phyloP scores from a whole-genome alignment of 2,888 invertebrate species.

The Spatulosminthurus flaviceps region DNA sequence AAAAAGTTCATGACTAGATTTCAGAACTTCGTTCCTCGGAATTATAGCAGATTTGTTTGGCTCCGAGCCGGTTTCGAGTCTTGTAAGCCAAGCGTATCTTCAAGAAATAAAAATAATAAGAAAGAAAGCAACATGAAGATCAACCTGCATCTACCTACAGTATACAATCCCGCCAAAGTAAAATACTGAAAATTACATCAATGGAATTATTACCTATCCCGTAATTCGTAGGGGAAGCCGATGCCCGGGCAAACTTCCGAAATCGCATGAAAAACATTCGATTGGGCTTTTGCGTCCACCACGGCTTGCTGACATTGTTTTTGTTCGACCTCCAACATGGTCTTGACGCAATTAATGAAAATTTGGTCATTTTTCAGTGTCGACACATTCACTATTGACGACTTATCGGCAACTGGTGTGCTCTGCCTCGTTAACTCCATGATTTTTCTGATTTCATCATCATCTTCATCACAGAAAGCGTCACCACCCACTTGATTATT shows the following conservation, averaged over 20 bases:
- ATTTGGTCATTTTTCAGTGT: not conserved
- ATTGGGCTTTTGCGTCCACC: not conserved
- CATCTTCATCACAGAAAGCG: not conserved
- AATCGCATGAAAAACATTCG: not conserved
- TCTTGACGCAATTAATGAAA: not conserved
- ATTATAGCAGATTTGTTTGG: not conserved
- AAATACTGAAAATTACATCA: not conserved
- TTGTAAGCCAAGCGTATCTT: not conserved
- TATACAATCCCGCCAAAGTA: too few relatives aligned
- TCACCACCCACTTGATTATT: not conserved
- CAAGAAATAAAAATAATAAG: not conserved
- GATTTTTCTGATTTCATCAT: not conserved
- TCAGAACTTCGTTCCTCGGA: not conserved
- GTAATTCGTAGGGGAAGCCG: not conserved
- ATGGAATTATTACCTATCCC: not conserved
- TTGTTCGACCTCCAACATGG: not conserved
- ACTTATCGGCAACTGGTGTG: not conserved
- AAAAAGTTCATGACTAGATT: not conserved
- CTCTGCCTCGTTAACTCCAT: not conserved
- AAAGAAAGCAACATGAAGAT: not conserved
- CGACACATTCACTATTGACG: not conserved
- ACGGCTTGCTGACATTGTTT: not conserved
- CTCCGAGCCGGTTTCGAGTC: not conserved
- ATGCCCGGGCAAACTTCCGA: not conserved
- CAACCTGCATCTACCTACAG: too few relatives aligned